A percentile compares a stretch with the other conserved stretches of the same genome.
These are phyloP conservation scores for Chelonus insularis DNA, from an alignment of 1,140 invertebrate genomes.

Conservation along the genomic window DNA sequence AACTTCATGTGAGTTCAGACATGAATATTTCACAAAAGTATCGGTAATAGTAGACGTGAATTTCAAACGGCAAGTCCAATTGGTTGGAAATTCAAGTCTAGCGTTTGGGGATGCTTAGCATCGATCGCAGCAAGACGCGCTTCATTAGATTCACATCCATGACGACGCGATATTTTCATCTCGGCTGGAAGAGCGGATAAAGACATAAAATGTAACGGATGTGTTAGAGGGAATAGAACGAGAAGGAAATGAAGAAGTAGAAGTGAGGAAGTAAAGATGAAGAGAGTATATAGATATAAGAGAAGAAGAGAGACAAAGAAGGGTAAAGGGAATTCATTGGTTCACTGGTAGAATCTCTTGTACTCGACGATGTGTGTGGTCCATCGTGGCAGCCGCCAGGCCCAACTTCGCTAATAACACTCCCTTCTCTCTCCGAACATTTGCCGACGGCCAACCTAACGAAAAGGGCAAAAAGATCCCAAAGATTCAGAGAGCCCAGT, in stretches of 20 bases:
- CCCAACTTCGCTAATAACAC: conserved; percentile 54
- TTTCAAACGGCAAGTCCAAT: not conserved
- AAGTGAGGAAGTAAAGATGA: not conserved
- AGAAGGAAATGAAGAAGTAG: not conserved
- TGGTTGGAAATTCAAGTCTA: not conserved
- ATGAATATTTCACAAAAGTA: too few relatives aligned
- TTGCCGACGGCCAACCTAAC: conserved; percentile 26
- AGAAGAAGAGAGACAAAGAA: not conserved
- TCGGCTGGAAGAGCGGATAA: conserved; percentile 42
- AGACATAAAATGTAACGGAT: conserved; percentile 55
- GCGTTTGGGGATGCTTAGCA: not conserved
- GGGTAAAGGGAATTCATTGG: conserved; percentile 21
- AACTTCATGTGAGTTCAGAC: too few relatives aligned
- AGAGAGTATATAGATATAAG: not conserved
- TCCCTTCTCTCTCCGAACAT: conserved; percentile 34
- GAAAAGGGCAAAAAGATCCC: conserved; percentile 46
- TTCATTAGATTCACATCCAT: conserved; percentile 22
- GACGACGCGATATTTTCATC: conserved; percentile 39
- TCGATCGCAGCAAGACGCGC: conserved; percentile 12
- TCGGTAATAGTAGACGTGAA: too few relatives aligned
- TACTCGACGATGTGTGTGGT: conserved; percentile 54
- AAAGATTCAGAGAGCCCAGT: conserved; percentile 41
- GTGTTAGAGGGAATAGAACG: conserved; percentile 12
- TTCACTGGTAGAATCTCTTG: conserved; percentile 21
- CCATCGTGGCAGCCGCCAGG: conserved; percentile 51